These are phyloP conservation scores for Struthidea cinerea DNA, from an alignment of 2,113 vertebrate species.

Conservation along the genomic window DNA sequence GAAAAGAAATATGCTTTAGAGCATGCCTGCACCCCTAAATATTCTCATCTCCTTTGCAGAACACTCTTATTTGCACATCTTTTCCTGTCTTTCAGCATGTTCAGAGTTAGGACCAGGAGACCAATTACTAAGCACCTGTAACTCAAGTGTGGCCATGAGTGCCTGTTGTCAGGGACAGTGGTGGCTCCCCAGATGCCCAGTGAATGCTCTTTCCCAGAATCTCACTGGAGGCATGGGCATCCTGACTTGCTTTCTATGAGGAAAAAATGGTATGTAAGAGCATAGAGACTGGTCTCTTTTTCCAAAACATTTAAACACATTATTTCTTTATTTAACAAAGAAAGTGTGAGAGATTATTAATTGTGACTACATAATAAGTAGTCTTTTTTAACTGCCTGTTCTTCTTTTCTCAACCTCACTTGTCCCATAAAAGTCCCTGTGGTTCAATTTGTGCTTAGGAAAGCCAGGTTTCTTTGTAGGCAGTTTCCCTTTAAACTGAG, in stretches of 20 bases:
- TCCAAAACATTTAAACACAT: background rate
- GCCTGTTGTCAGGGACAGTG: background rate
- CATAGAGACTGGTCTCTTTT: background rate
- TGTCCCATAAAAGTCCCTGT: background rate
- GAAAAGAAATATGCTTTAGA: background rate
- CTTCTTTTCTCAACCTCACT: background rate
- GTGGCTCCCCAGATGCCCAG: background rate
- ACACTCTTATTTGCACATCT: background rate
- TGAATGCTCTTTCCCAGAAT: background rate
- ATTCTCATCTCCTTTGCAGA: background rate
- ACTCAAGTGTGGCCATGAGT: background rate
- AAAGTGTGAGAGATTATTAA: background rate
- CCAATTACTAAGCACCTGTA: background rate
- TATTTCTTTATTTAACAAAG: background rate
- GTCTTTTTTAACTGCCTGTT: background rate
- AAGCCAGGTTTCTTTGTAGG: background rate
- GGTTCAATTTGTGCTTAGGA: background rate
- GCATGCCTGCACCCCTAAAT: background rate
- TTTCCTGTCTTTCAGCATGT: background rate
- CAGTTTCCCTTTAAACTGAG: background rate
- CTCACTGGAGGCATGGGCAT: background rate
- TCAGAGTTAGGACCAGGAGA: background rate
- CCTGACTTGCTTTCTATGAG: background rate
- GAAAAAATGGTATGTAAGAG: background rate
- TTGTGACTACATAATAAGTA: background rate